Percentiles rank a stretch among this genome's conserved stretches.
Conservation (phyloP, 2,797 vertebrate genomes). For the Rachycentron canadum region DNA sequence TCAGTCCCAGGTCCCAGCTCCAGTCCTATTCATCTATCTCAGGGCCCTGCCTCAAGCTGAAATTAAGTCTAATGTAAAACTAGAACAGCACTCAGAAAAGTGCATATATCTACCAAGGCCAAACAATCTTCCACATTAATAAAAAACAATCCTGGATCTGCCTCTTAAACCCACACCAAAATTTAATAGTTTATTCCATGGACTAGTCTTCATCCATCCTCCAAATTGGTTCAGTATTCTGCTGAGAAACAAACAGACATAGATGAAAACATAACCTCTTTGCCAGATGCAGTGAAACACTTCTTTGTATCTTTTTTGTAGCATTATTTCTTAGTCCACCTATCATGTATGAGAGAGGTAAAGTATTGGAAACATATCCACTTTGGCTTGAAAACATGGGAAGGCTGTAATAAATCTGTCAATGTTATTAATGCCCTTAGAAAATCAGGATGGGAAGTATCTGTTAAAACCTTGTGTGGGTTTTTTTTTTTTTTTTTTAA, state of each 20-base stretch:
- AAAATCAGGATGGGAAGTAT: conserved; percentile 80
- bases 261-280: no score
- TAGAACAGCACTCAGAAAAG: background rate
- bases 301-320: no score
- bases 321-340: background rate
- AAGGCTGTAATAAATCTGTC: conserved; percentile 52
- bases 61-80: conserved; percentile 3
- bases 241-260: no score
- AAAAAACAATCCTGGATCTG: no score
- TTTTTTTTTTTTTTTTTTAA: conserved; percentile 23
- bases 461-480: conserved; percentile 70
- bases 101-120: background rate
- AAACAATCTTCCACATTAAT: background rate
- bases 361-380: conserved; percentile 23
- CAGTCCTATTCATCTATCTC: background rate
- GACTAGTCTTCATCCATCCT: no score
- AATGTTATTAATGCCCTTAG: conserved; percentile 71
- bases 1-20: conserved; percentile 10
- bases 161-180: no score
- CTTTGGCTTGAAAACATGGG: conserved; percentile 67
- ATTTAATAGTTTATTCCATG: no score
- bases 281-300: background rate
- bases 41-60: background rate
- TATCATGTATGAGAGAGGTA: conserved; percentile 61
- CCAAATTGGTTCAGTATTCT: no score